Percentiles rank a stretch among this genome's conserved stretches.
phyloP scores from a whole-genome alignment of 2,888 invertebrate species.

The Perdita meconis region DNA sequence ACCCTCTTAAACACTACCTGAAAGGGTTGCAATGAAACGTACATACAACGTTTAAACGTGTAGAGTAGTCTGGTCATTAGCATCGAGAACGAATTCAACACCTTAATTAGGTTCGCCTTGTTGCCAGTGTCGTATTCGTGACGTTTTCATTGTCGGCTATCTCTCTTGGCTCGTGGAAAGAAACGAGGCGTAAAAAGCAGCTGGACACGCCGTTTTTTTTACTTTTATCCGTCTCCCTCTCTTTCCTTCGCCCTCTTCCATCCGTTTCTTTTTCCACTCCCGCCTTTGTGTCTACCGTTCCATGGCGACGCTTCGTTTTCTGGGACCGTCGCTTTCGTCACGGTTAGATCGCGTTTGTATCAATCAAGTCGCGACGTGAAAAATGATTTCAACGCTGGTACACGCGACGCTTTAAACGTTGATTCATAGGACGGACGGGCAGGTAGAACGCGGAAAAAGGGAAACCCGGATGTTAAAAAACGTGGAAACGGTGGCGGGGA shows the following conservation, averaged over 20 bases:
- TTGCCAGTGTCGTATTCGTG: constrained; percentile 32
- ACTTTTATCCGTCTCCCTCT: background rate
- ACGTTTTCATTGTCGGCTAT: constrained; percentile 42
- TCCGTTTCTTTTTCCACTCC: background rate
- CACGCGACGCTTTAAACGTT: constrained; percentile 76
- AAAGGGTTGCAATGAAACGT: constrained; percentile 34
- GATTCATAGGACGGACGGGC: constrained; percentile 70
- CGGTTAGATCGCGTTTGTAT: constrained; percentile 75
- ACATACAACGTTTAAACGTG: constrained; percentile 49
- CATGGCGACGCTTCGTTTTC: constrained; percentile 36
- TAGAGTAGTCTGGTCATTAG: constrained; percentile 56
- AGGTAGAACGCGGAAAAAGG: constrained; percentile 34
- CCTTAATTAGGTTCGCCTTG: constrained; percentile 60
- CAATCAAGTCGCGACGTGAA: constrained; percentile 78
- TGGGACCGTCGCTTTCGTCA: constrained; percentile 36
- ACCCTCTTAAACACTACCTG: too few relatives aligned
- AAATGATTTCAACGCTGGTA: constrained; percentile 75
- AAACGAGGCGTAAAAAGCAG: constrained; percentile 56
- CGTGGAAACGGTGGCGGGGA: background rate
- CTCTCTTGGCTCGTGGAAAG: constrained; percentile 14
- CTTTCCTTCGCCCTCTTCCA: background rate
- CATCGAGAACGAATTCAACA: constrained; percentile 53
- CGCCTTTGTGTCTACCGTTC: background rate
- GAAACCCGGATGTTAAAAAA: constrained; percentile 19
- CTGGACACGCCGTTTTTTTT: constrained; percentile 54